Evolutionary conservation across 2,888 invertebrate genomes (phyloP).

Genomic region (Cinara cedri): DNA sequence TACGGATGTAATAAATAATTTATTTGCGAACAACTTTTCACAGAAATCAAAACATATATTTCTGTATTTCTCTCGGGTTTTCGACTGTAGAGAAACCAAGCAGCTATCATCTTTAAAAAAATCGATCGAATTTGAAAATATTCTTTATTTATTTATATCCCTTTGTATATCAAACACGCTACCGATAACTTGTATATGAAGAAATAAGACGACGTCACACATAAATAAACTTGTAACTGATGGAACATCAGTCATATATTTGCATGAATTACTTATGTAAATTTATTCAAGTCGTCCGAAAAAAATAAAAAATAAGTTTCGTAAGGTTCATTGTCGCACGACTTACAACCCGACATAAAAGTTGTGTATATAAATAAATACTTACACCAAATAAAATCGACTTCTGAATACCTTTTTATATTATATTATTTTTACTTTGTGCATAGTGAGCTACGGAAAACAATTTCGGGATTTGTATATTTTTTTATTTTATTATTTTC

Average conservation of each 20-base stretch:
- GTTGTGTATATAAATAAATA: neutral
- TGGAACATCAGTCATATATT: constrained; percentile 4
- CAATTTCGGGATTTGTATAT: too few relatives aligned
- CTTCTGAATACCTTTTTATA: neutral
- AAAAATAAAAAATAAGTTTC: too few relatives aligned
- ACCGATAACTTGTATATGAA: neutral
- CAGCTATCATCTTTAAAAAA: neutral
- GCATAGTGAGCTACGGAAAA: too few relatives aligned
- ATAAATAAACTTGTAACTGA: constrained; percentile 5
- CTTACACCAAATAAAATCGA: neutral
- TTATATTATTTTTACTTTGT: neutral
- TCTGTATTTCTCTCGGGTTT: too few relatives aligned
- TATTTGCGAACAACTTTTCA: too few relatives aligned
- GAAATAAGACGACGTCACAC: neutral
- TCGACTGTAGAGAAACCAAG: too few relatives aligned
- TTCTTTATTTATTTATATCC: neutral
- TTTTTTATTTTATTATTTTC: too few relatives aligned
- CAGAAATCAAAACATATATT: too few relatives aligned
- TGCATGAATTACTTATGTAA: constrained; percentile 10
- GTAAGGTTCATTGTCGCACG: neutral
- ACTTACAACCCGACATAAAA: neutral
- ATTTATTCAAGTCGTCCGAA: constrained; percentile 18
- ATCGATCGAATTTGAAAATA: neutral
- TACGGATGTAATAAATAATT: too few relatives aligned
- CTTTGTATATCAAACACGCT: neutral